Evolutionary conservation across 2,113 vertebrate genomes (phyloP).

Genomic region (Poicephalus gulielmi): DNA sequence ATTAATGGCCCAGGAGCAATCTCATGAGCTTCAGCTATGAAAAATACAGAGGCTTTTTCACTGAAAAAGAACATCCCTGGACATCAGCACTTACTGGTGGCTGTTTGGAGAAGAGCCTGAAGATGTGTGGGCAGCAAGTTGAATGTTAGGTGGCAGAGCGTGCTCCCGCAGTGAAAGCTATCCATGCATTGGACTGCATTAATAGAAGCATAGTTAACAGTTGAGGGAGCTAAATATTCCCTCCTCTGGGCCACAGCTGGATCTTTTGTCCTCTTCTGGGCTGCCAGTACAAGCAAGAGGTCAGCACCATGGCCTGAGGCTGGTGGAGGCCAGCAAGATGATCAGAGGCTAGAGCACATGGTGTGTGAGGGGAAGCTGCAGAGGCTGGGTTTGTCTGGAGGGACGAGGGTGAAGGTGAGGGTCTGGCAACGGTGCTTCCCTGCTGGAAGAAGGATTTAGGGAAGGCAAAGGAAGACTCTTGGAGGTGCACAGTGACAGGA

Average conservation of each 20-base stretch:
- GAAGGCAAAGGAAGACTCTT: neutral
- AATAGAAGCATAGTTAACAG: neutral
- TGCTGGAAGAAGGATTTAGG: neutral
- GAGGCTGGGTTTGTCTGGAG: neutral
- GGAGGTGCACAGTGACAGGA: neutral
- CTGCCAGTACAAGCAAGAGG: neutral
- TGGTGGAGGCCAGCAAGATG: too few species aligned
- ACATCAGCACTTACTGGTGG: neutral
- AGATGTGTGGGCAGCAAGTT: neutral
- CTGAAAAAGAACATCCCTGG: neutral
- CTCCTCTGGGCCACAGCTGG: neutral
- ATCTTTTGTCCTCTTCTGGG: neutral
- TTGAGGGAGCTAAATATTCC: neutral
- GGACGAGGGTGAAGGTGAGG: neutral
- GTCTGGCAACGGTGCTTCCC: neutral
- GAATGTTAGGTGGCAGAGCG: neutral
- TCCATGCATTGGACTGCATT: accelerated
- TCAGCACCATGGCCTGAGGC: neutral
- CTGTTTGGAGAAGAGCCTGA: neutral
- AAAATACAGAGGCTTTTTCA: neutral
- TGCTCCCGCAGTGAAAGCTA: neutral
- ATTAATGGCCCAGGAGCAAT: neutral
- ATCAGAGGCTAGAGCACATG: neutral
- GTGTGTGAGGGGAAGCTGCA: neutral
- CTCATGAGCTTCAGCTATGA: neutral